phyloP scores from a whole-genome alignment of 30 jellyfish, hydroid and myxozoan genomes.

The Aurelia aurita region DNA sequence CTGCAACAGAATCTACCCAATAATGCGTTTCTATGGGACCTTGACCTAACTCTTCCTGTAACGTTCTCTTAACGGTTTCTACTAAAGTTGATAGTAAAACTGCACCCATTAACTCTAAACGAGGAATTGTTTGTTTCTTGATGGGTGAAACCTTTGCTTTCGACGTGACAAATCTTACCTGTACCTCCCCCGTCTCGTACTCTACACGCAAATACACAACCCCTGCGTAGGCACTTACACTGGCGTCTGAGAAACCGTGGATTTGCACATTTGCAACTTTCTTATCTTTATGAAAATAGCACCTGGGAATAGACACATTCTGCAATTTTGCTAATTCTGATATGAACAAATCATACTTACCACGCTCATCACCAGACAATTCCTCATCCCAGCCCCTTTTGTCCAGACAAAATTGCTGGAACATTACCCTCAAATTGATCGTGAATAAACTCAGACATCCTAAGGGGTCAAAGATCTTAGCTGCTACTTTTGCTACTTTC shows the following conservation, averaged over 20 bases:
- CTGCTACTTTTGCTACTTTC: slow-evolving; percentile 26
- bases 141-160: slow-evolving; percentile 82
- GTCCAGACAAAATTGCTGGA: slow-evolving; percentile 68
- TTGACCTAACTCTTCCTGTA: background rate
- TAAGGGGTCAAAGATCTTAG: slow-evolving; percentile 27
- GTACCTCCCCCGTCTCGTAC: slow-evolving; percentile 55
- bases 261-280: slow-evolving; percentile 31
- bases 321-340: background rate
- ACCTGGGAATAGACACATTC: slow-evolving; percentile 2
- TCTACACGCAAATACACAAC: slow-evolving; percentile 71
- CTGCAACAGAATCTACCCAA: slow-evolving; percentile 50
- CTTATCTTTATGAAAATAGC: slow-evolving; percentile 9
- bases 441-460: slow-evolving; percentile 28
- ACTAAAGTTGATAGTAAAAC: background rate
- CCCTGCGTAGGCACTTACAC: slow-evolving; percentile 59
- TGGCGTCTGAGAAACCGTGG: slow-evolving; percentile 81
- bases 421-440: slow-evolving; percentile 42
- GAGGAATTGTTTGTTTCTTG: slow-evolving; percentile 64
- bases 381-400: slow-evolving; percentile 76
- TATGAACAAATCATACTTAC: slow-evolving; percentile 23
- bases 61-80: background rate
- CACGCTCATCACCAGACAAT: slow-evolving; percentile 12
- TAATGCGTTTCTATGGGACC: background rate
- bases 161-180: slow-evolving; percentile 56
- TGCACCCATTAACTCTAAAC: slow-evolving; percentile 81